phyloP scores from a whole-genome alignment of 2,797 vertebrate species.

The Sebastes reedi region DNA sequence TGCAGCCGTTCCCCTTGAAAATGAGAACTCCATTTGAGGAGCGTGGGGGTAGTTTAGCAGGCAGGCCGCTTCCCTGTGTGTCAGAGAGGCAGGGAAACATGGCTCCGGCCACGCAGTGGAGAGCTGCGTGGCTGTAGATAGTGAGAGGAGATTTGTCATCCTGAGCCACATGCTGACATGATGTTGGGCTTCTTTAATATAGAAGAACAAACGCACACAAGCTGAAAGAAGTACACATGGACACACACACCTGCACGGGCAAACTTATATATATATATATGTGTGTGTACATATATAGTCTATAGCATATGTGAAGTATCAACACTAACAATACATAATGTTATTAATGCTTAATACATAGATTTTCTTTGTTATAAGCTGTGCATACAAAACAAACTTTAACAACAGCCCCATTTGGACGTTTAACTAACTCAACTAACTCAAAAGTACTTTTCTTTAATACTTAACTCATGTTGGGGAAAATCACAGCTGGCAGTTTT shows the following conservation, averaged over 20 bases:
- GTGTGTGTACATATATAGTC: rapidly evolving
- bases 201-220: conserved; percentile 31
- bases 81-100: conserved; percentile 67
- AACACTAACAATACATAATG: not conserved
- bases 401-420: not conserved
- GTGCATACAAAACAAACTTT: not conserved
- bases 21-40: conserved; percentile 81
- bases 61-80: conserved; percentile 53
- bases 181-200: conserved; percentile 42
- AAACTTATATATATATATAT: not conserved
- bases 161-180: conserved; percentile 59
- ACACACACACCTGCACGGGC: not conserved
- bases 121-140: conserved; percentile 65
- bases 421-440: not conserved
- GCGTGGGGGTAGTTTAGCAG: conserved; percentile 69
- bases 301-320: not conserved
- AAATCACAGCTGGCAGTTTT: conserved; percentile 30
- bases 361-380: not conserved
- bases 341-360: not conserved
- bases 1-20: conserved; percentile 75
- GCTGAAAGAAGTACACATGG: conserved; percentile 1
- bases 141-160: conserved; percentile 70
- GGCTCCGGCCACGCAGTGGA: conserved; percentile 34
- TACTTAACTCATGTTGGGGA: not conserved
- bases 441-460: not conserved